phyloP scores from a whole-genome alignment of 2,113 vertebrate species.

The Petrocephalus microphthalmus region DNA sequence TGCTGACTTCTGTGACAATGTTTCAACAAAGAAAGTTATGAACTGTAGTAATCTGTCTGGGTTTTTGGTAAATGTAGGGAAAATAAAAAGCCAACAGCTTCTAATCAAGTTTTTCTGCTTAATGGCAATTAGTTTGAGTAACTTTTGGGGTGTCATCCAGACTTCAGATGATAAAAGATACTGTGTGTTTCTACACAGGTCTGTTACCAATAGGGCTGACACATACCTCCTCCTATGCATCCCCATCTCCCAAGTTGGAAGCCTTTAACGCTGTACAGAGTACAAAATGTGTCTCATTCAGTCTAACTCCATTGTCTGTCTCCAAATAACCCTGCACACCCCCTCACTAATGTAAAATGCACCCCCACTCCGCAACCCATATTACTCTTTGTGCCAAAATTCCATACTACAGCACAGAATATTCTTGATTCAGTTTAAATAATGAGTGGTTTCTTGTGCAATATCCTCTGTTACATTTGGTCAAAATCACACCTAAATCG shows the following conservation, averaged over 20 bases:
- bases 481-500: not conserved
- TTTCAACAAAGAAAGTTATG: not conserved
- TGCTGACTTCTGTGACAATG: not conserved
- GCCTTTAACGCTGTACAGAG: not conserved
- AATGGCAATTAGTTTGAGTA: not conserved
- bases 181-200: too few species aligned
- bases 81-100: not conserved
- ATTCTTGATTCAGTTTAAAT: not conserved
- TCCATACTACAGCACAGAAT: not conserved
- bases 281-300: not conserved
- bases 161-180: not conserved
- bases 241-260: not conserved
- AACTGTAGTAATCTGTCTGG: not conserved
- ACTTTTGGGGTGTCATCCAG: not conserved
- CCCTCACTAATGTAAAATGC: not conserved
- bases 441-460: not conserved
- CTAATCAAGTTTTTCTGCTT: not conserved
- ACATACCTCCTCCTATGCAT: not conserved
- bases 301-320: not conserved
- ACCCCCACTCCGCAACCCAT: not conserved
- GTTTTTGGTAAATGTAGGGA: not conserved
- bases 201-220: not conserved
- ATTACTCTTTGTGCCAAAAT: not conserved
- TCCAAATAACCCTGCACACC: not conserved
- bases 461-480: not conserved